Base-by-base conservation (phyloP, 2,797 vertebrate genomes). In the Sebastes hubbsi region DNA sequence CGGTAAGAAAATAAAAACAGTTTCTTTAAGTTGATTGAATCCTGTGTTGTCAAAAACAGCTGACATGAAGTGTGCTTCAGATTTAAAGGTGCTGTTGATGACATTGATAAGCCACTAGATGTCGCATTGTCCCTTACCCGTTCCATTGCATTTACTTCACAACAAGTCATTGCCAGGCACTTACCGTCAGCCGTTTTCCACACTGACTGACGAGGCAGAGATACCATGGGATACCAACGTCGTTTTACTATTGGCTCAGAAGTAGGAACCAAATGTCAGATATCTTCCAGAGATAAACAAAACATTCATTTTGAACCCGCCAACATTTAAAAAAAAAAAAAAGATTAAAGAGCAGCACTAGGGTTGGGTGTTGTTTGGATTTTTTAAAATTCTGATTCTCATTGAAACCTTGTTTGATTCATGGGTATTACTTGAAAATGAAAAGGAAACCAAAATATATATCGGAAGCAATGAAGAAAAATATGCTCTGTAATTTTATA, bases 1-100 rank as follows among this genome's bases (percentile, higher is more conserved):
- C 98, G 1, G 98, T 99, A 94, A 96, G 69, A 36, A 32, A 24
- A 34, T 11, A 1, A 62, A 42, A 38, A 49, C 60, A 22, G 55
- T 60, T 60, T 71, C 16, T 52, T 4, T 2, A 14, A 32, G 38
- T 42, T 13, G 52, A 62, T 30, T 6, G 9, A 62, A 74, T 52
- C 2, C 14, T 5, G 10, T 52, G 59, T 25, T 59, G 24, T 27
- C n/a, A 60, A 18, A 60, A 54, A 30, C 29, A 32, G 54, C 54
- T 55, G 30, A 42, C 18, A 4, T n/a, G 22, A 59, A 49, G 30
- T 13, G 29, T 24, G 3, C 10, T 61, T 36, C 20, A 64, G 66
- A 52, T 72, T 69, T 10, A 46, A 46, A 46, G 42, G 42, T 46
- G 42, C 42, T 46, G 16, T 46, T 46, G 42, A 46, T 46, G 0